A percentile compares a stretch with the other conserved stretches of the same genome.
Conservation (phyloP, 2,797 vertebrate genomes). For the Aulostomus chinensis region DNA sequence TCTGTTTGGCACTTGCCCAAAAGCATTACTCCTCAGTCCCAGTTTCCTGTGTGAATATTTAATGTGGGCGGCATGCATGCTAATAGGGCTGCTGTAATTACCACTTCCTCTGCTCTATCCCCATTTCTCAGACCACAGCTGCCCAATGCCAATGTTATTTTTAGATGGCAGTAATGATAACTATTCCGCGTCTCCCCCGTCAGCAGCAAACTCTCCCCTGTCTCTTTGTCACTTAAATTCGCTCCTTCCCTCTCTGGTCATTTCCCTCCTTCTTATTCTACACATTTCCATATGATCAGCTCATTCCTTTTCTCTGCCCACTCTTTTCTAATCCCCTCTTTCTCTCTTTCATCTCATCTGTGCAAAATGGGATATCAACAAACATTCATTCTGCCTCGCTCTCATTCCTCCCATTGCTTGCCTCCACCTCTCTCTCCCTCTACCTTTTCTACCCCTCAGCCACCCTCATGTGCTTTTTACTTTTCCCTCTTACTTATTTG, state of each 20-base stretch:
- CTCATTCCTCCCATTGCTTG: conserved; percentile 34
- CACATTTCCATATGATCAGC: conserved; percentile 39
- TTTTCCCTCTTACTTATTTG: conserved; percentile 12
- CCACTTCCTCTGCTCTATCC: conserved; percentile 52
- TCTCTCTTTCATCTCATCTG: conserved; percentile 65
- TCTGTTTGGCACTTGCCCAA: conserved; percentile 57
- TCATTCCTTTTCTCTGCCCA: conserved; percentile 61
- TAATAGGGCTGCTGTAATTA: conserved; percentile 79
- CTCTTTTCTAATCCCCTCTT: conserved; percentile 65
- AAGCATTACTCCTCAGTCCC: conserved; percentile 57
- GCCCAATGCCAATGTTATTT: conserved; percentile 76
- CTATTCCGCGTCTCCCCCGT: conserved; percentile 37
- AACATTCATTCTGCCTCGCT: conserved; percentile 57
- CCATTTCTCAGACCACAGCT: conserved; percentile 63
- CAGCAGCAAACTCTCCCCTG: conserved; percentile 17
- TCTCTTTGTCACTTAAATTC: conserved; percentile 6
- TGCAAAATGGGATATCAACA: conserved; percentile 73
- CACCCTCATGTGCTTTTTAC: conserved; percentile 18
- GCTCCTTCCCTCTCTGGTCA: conserved; percentile 15
- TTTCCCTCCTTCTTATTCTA: not conserved
- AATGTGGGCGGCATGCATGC: conserved; percentile 67
- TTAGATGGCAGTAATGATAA: conserved; percentile 78
- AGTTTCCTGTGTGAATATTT: conserved; percentile 81
- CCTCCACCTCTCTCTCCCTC: conserved; percentile 28
- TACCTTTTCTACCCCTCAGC: conserved; percentile 15